Percentiles rank a stretch among this genome's conserved stretches.
Conservation (phyloP, 2,888 invertebrate genomes). For the Operophtera brumata region DNA sequence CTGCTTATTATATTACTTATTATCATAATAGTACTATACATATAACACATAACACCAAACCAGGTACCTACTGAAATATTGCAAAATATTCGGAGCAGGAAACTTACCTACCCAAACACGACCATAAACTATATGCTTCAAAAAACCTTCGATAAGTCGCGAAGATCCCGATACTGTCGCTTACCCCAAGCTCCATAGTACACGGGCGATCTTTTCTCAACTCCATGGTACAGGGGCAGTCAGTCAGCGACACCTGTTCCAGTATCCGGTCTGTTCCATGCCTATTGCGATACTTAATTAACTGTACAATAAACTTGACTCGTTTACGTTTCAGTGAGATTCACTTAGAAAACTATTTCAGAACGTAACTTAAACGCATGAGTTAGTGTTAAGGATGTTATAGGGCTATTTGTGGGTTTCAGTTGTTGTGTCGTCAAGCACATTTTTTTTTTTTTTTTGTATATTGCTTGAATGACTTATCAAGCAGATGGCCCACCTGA, state of each 20-base stretch:
- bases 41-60: too few species aligned
- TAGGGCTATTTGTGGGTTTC: constrained; percentile 1
- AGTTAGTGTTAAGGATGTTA: neutral
- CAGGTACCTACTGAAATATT: too few species aligned
- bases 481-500: too few species aligned
- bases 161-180: constrained; percentile 11
- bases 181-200: constrained; percentile 30
- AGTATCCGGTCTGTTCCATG: constrained; percentile 45
- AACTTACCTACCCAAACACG: too few species aligned
- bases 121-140: too few species aligned
- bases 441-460: too few species aligned
- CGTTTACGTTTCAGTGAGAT: constrained; percentile 4
- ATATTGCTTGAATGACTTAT: too few species aligned
- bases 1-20: too few species aligned
- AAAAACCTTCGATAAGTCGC: too few species aligned
- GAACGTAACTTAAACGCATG: neutral
- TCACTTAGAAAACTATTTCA: neutral
- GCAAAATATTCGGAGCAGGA: too few species aligned
- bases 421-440: constrained; percentile 8
- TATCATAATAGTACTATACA: too few species aligned
- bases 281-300: constrained; percentile 32
- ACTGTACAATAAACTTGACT: constrained; percentile 3
- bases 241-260: constrained; percentile 57
- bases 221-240: constrained; percentile 23
- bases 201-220: constrained; percentile 34